phyloP scores from a whole-genome alignment of 2,113 vertebrate genomes.

The Macquaria ambigua region DNA sequence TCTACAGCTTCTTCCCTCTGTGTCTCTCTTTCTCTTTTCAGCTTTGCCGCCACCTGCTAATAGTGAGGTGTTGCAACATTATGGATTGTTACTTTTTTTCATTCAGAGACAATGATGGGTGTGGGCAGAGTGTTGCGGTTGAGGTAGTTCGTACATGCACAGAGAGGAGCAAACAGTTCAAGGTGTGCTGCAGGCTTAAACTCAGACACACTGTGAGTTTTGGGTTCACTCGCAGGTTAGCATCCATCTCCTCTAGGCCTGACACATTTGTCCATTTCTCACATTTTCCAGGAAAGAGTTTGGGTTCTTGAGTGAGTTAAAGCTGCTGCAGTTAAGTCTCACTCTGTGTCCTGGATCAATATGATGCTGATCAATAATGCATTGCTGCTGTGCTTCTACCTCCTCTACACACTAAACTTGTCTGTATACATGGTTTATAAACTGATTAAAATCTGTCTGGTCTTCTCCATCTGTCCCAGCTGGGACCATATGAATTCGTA shows the following conservation, averaged over 20 bases:
- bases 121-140: constrained; percentile 45
- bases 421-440: background rate
- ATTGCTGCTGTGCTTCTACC: constrained; percentile 4
- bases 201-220: constrained; percentile 37
- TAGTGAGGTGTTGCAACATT: constrained; percentile 61
- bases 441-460: constrained; percentile 26
- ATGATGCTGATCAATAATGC: constrained; percentile 21
- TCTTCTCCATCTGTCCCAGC: constrained; percentile 42
- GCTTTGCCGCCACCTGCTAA: constrained; percentile 56
- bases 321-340: constrained; percentile 24
- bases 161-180: constrained; percentile 48
- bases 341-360: constrained; percentile 33
- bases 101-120: constrained; percentile 71
- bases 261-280: constrained; percentile 55
- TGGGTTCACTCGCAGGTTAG: constrained; percentile 70
- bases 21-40: constrained; percentile 41
- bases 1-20: constrained; percentile 43
- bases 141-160: constrained; percentile 43
- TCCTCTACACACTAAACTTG: constrained; percentile 4
- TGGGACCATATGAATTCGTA: constrained; percentile 65
- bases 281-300: constrained; percentile 44
- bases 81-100: constrained; percentile 44
- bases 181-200: constrained; percentile 58
- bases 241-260: constrained; percentile 47
- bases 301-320: constrained; percentile 25